A percentile compares a stretch with the other conserved stretches of the same genome.
These are phyloP conservation scores for Tinamus guttatus DNA, from an alignment of 2,113 vertebrate genomes.

Conservation along the genomic window DNA sequence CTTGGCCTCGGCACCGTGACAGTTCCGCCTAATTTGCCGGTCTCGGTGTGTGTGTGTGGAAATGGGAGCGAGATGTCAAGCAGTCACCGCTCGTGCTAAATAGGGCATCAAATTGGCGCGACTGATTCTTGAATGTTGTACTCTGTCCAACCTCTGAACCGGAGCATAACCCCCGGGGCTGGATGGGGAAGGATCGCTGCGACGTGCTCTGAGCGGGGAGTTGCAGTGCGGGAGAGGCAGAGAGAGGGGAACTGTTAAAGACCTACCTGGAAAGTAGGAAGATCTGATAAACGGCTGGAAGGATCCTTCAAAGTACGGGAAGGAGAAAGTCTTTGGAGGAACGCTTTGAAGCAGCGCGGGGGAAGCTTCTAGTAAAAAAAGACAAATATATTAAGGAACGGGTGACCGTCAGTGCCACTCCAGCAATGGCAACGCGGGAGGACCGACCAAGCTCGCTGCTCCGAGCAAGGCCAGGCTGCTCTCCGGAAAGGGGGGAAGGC, in stretches of 20 bases:
- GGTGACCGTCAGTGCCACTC: accelerated
- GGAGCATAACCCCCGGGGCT: conserved; percentile 63
- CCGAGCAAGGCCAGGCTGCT: accelerated
- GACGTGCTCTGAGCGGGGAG: background rate
- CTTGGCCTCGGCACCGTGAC: conserved; percentile 89
- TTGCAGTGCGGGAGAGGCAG: background rate
- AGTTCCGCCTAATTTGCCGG: conserved; percentile 91
- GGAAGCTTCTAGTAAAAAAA: conserved; percentile 75
- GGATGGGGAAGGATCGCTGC: conserved; percentile 18
- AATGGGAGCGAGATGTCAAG: conserved; percentile 88
- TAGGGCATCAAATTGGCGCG: conserved; percentile 91
- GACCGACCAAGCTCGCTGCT: background rate
- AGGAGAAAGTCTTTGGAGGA: conserved; percentile 88
- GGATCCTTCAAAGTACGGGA: conserved; percentile 91
- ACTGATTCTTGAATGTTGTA: conserved; percentile 85
- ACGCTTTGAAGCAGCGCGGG: conserved; percentile 80
- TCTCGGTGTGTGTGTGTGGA: conserved; percentile 74
- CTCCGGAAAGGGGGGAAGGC: accelerated
- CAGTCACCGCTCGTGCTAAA: conserved; percentile 89
- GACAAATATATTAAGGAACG: background rate
- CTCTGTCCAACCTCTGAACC: conserved; percentile 84
- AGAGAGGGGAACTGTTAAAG: accelerated
- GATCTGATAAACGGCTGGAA: conserved; percentile 94
- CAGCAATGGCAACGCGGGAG: no score
- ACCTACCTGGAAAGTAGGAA: conserved; percentile 93